Evolutionary conservation across 2,113 vertebrate genomes (phyloP).

Genomic region (Podilymbus podiceps): DNA sequence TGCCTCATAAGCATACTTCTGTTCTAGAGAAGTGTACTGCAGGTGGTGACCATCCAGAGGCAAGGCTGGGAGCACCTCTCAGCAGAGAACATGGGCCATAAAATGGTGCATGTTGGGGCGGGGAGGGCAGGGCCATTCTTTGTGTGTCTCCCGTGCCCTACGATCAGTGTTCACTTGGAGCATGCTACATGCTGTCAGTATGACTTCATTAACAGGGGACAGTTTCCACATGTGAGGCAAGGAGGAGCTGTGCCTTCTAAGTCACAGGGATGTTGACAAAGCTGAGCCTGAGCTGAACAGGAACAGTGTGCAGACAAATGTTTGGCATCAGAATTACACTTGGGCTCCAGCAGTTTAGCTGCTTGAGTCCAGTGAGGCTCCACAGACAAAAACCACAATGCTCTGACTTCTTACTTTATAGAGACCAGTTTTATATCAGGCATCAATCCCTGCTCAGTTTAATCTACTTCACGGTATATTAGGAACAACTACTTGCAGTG

Average conservation of each 20-base stretch:
- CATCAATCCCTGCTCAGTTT: background rate
- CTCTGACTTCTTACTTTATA: slow-evolving; percentile 41
- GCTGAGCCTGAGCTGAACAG: slow-evolving; percentile 36
- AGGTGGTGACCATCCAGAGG: background rate
- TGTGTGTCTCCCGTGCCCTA: background rate
- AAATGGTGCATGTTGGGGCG: background rate
- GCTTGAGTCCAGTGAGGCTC: slow-evolving; percentile 22
- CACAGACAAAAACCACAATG: slow-evolving; percentile 60
- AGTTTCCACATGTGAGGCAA: slow-evolving; percentile 31
- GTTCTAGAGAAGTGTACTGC: background rate
- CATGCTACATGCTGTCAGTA: background rate
- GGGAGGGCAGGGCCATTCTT: background rate
- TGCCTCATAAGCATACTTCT: background rate
- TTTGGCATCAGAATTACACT: slow-evolving; percentile 63
- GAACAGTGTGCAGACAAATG: slow-evolving; percentile 65
- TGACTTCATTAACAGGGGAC: slow-evolving; percentile 71
- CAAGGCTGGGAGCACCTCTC: slow-evolving; percentile 28
- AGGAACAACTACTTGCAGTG: background rate
- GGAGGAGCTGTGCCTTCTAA: slow-evolving; percentile 44
- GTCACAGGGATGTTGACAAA: slow-evolving; percentile 63
- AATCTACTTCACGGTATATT: background rate
- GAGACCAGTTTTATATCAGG: slow-evolving; percentile 4
- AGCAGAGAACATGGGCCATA: background rate
- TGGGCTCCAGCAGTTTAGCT: slow-evolving; percentile 56
- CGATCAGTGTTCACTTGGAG: background rate